phyloP scores from a whole-genome alignment of 30 jellyfish, hydroid and myxozoan species.

The Pelagia noctiluca region DNA sequence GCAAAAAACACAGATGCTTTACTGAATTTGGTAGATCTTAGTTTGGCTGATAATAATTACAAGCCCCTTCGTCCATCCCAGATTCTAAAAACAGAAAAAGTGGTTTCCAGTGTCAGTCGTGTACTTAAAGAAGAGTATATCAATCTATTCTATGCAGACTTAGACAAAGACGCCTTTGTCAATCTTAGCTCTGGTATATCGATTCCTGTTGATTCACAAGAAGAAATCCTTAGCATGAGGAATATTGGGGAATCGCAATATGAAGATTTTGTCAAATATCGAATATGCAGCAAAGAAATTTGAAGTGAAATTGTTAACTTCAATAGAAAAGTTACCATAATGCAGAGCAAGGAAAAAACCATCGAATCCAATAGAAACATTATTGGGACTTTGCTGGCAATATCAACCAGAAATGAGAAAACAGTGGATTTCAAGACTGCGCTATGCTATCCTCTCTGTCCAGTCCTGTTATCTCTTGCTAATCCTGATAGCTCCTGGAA shows the following conservation, averaged over 20 bases:
- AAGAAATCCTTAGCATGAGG: neutral
- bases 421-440: neutral
- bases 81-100: slow-evolving; percentile 4
- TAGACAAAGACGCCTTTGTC: neutral
- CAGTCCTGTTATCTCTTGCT: slow-evolving; percentile 23
- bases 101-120: neutral
- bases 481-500: slow-evolving; percentile 28
- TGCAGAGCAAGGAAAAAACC: neutral
- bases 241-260: neutral
- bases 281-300: neutral
- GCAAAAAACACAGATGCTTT: slow-evolving; percentile 22
- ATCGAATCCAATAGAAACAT: slow-evolving; percentile 14
- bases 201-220: neutral
- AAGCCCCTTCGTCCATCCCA: slow-evolving; percentile 32
- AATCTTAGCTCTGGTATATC: slow-evolving; percentile 15
- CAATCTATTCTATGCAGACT: neutral
- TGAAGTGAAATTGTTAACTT: neutral
- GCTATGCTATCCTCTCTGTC: slow-evolving; percentile 21
- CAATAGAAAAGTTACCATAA: neutral
- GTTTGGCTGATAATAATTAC: neutral
- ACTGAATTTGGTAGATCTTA: slow-evolving; percentile 5
- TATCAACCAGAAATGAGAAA: neutral
- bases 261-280: neutral
- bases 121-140: slow-evolving; percentile 12
- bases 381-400: slow-evolving; percentile 24